Conservation (phyloP, 2,113 vertebrate genomes). For the Saccopteryx leptura region DNA sequence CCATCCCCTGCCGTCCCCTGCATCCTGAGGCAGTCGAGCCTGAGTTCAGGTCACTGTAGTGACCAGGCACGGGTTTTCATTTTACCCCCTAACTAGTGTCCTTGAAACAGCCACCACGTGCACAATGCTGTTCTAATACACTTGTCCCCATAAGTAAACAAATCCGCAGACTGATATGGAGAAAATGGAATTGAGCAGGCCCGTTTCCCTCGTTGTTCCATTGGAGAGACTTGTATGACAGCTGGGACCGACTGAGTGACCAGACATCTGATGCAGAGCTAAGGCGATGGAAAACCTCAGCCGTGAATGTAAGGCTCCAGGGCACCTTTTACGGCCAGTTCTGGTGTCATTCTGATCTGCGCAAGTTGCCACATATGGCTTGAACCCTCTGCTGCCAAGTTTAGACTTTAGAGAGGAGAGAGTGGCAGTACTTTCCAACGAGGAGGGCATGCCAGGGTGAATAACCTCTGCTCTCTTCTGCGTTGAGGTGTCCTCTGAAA, state of each 20-base stretch:
- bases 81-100: not conserved
- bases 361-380: slow-evolving; percentile 18
- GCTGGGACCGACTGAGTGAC: not conserved
- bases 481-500: slow-evolving; percentile 73
- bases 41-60: not conserved
- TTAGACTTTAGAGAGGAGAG: slow-evolving; percentile 36
- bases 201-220: not conserved
- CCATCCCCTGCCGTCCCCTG: too few species aligned
- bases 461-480: not conserved
- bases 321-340: not conserved
- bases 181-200: not conserved
- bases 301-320: not conserved
- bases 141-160: slow-evolving; percentile 17
- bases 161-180: not conserved
- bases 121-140: not conserved
- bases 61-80: not conserved
- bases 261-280: not conserved
- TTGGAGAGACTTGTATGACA: not conserved
- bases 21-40: not conserved
- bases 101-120: not conserved
- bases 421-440: slow-evolving; percentile 65
- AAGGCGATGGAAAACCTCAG: not conserved
- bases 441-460: not conserved
- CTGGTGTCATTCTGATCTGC: not conserved
- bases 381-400: slow-evolving; percentile 31